Conservation (phyloP, 1,140 invertebrate species). For the Eciton burchellii region DNA sequence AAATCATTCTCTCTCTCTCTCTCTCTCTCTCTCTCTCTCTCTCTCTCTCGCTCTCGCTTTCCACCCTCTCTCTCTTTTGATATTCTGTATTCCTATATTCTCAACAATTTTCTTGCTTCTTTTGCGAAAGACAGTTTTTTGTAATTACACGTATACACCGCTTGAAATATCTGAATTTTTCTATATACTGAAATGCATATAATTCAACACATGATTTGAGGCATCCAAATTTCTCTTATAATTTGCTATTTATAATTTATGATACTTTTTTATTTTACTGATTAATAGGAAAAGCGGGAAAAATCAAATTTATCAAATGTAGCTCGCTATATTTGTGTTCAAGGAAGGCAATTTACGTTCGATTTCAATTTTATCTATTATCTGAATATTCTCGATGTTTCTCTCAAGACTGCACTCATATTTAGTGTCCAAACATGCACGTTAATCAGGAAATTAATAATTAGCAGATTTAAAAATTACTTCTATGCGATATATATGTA, state of each 20-base stretch:
- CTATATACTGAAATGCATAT: background rate
- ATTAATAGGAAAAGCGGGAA: background rate
- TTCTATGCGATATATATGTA: background rate
- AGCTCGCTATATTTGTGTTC: background rate
- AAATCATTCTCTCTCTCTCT: conserved; percentile 12
- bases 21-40: background rate
- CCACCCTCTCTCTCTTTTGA: background rate
- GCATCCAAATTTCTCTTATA: no score
- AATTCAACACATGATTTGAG: no score
- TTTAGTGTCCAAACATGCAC: background rate
- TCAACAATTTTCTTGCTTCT: no score
- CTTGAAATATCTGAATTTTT: background rate
- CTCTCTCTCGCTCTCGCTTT: background rate
- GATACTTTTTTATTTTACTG: no score
- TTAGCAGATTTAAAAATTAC: background rate
- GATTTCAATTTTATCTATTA: background rate
- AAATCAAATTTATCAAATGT: background rate
- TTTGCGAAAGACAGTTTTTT: no score
- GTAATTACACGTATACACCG: no score
- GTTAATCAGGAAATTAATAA: background rate
- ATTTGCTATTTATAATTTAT: no score
- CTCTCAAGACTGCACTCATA: background rate
- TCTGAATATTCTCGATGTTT: background rate
- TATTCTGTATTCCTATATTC: background rate
- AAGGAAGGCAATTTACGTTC: background rate